phyloP scores from a whole-genome alignment of 2,888 invertebrate species.

The Melinaea menophilus region DNA sequence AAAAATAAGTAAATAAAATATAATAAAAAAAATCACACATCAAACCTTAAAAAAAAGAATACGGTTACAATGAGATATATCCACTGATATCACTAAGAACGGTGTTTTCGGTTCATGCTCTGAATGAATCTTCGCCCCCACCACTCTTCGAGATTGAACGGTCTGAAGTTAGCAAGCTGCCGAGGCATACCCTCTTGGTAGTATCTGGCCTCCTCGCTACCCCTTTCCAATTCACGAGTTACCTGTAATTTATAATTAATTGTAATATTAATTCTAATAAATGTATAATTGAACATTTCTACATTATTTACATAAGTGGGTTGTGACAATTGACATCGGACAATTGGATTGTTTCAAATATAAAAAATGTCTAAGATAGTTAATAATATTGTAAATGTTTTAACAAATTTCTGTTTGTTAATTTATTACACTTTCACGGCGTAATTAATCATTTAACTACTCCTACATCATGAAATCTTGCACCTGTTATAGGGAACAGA shows the following conservation, averaged over 20 bases:
- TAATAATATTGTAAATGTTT: too few species aligned
- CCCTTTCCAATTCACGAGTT: constrained; percentile 76
- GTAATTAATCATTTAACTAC: too few species aligned
- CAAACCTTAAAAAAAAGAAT: constrained; percentile 6
- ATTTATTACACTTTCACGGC: too few species aligned
- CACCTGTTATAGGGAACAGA: too few species aligned
- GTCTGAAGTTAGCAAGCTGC: constrained; percentile 83
- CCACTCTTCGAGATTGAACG: constrained; percentile 87
- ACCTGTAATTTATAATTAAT: constrained; percentile 56
- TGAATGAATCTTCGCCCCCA: constrained; percentile 85
- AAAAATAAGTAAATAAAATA: constrained; percentile 5
- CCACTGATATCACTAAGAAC: constrained; percentile 52
- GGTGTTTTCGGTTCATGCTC: constrained; percentile 78
- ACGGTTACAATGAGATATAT: constrained; percentile 40
- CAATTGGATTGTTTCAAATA: too few species aligned
- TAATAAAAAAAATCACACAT: constrained; percentile 3
- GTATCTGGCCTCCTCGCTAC: constrained; percentile 75
- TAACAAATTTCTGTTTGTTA: too few species aligned
- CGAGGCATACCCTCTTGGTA: constrained; percentile 82
- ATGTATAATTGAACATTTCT: too few species aligned
- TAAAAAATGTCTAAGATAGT: too few species aligned
- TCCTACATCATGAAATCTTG: too few species aligned
- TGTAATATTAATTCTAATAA: not conserved
- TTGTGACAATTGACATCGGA: too few species aligned
- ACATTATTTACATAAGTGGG: not conserved